Conservation (phyloP, 2,113 vertebrate species). For the Probosciger aterrimus region DNA sequence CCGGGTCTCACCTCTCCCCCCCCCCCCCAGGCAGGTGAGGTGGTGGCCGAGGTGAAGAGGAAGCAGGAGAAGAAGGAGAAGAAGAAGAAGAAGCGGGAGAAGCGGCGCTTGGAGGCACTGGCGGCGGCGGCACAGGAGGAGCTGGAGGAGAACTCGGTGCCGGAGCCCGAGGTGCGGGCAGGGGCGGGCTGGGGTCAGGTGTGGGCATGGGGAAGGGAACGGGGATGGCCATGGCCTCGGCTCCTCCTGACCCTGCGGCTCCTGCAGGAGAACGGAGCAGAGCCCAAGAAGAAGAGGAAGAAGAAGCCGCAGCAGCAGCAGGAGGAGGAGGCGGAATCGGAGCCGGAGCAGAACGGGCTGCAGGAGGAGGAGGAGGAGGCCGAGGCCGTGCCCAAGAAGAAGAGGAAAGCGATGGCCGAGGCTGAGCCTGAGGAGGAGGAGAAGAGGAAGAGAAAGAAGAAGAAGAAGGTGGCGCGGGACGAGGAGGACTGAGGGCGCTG, state of each 20-base stretch:
- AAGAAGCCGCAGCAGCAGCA: background rate
- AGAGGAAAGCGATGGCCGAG: background rate
- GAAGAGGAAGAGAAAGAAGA: slow-evolving; percentile 26
- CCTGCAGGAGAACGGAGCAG: slow-evolving; percentile 30
- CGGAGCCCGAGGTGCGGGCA: slow-evolving; percentile 39
- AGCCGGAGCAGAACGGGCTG: slow-evolving; percentile 66
- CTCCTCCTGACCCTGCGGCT: background rate
- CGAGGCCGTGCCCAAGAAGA: slow-evolving; percentile 25
- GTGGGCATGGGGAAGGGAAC: background rate
- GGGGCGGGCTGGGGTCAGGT: no score
- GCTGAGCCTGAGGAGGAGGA: background rate
- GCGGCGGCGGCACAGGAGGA: slow-evolving; percentile 26
- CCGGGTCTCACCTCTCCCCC: no score
- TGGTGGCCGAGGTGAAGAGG: slow-evolving; percentile 80
- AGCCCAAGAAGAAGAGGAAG: slow-evolving; percentile 77
- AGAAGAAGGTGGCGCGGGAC: background rate
- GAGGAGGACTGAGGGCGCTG: background rate
- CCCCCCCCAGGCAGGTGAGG: slow-evolving; percentile 79
- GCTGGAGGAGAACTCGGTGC: background rate
- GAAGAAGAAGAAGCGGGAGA: slow-evolving; percentile 85
- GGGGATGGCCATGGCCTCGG: background rate
- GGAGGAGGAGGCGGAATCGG: background rate
- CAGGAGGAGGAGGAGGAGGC: background rate
- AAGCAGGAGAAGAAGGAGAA: slow-evolving; percentile 88
- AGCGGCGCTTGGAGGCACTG: slow-evolving; percentile 75